Conservation (phyloP, 2,797 vertebrate genomes). For the Pyrocephalus nanus region DNA sequence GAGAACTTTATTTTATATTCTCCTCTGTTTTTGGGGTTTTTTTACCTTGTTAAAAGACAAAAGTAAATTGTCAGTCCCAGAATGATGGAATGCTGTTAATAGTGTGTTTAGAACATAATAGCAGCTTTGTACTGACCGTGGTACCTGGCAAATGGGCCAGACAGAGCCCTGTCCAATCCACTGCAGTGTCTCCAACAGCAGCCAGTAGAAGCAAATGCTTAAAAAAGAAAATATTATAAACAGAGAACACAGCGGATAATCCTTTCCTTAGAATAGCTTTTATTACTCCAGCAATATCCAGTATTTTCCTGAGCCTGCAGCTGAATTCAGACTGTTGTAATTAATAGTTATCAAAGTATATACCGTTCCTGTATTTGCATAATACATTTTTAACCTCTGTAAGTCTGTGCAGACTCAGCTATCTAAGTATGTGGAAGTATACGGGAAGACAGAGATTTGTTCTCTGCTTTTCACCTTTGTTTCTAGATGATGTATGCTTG, state of each 20-base stretch:
- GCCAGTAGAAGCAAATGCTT: background rate
- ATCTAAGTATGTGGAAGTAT: background rate
- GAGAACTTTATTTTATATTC: background rate
- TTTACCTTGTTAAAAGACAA: background rate
- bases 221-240: background rate
- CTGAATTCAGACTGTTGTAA: background rate
- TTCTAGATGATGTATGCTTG: background rate
- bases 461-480: background rate
- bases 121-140: background rate
- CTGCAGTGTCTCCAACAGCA: background rate
- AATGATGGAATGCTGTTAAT: background rate
- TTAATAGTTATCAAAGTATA: background rate
- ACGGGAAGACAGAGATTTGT: background rate
- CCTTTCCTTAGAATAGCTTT: background rate
- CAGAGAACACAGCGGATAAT: background rate
- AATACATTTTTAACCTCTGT: background rate
- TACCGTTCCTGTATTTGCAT: background rate
- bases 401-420: background rate
- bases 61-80: background rate
- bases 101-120: background rate
- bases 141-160: background rate
- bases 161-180: background rate
- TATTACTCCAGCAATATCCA: background rate
- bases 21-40: background rate
- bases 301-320: background rate